Evolutionary conservation across 2,797 vertebrate species (phyloP).

Genomic region (Bradypus variegatus): DNA sequence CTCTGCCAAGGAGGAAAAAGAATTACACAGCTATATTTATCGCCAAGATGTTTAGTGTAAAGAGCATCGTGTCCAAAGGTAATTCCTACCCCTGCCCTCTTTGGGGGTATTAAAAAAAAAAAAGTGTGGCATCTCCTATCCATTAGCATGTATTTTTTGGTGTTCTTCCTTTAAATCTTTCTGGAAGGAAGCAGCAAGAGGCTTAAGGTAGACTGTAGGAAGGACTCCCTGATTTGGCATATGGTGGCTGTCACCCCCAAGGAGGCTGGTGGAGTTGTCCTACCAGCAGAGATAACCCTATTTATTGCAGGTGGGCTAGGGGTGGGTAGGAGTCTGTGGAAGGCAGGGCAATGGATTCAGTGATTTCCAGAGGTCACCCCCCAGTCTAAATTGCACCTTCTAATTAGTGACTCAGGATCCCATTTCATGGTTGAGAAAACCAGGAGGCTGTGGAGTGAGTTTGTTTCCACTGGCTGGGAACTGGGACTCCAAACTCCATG

Average conservation of each 20-base stretch:
- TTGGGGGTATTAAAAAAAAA: slow-evolving; percentile 35
- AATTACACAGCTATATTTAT: slow-evolving; percentile 65
- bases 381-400: background rate
- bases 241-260: background rate
- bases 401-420: background rate
- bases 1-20: slow-evolving; percentile 62
- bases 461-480: background rate
- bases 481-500: background rate
- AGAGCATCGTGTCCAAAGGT: slow-evolving; percentile 63
- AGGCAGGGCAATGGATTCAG: background rate
- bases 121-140: slow-evolving; percentile 17
- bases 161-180: slow-evolving; percentile 37
- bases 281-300: background rate
- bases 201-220: slow-evolving; percentile 45
- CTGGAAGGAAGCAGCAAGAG: slow-evolving; percentile 9
- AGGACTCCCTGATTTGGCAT: slow-evolving; percentile 46
- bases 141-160: slow-evolving; percentile 49
- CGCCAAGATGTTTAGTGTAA: slow-evolving; percentile 57
- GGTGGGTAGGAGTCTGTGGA: background rate
- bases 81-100: slow-evolving; percentile 31
- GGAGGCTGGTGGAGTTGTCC: background rate
- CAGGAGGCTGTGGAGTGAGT: background rate
- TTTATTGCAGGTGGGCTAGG: background rate
- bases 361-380: background rate
- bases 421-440: slow-evolving; percentile 22